Evolutionary conservation across 1,140 invertebrate genomes (phyloP), one percentile per base, ranked within the genome.

Genomic region (Drosophila bipectinata): DNA sequence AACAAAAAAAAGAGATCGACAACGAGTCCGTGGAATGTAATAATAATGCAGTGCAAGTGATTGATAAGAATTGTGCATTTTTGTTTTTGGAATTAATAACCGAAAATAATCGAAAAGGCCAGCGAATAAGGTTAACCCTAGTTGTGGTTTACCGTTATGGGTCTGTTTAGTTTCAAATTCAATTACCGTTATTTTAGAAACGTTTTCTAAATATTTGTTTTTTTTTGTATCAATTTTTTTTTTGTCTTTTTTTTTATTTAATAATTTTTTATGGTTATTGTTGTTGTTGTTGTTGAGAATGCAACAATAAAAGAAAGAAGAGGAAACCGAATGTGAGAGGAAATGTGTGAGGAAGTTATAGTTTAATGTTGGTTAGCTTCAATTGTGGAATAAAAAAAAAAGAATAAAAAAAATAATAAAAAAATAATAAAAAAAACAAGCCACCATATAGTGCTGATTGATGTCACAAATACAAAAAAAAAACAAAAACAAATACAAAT

Each of bases 281-380:
- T 58, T 57, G 44, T 66, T 58, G 34, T 54, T 55, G 55, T 53
- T 58, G 57, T 56, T 51, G 53, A 72, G 61, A 57, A 55, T 81
- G 72, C 53, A 72, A 56, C 18, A 8, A 21, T 52, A 72, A 52
- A 47, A 39, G 37, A 41, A 21, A 51, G n/a, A 44, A 30, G 6
- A 14, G 61, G 53, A 72, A 52, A 45, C 4, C 2, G 18, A 51
- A 54, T 28, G 14, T 15, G 37, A 41, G 15, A 56, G n/a, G 9
- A 21, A 37, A 44, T 47, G 30, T 45, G 80, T 80, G 80, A 85
- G 80, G 80, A 84, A 84, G 81, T 84, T 84, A 85, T 45, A 81
- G 80, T 84, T 84, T 84, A 84, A 81, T 85, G 71, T 78, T 82
- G 73, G 79, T 85, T 81, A 85, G 81, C 79, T 71, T 85, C 80